Conservation (phyloP, 2,888 invertebrate genomes). For the Dexiosoma caninum region DNA sequence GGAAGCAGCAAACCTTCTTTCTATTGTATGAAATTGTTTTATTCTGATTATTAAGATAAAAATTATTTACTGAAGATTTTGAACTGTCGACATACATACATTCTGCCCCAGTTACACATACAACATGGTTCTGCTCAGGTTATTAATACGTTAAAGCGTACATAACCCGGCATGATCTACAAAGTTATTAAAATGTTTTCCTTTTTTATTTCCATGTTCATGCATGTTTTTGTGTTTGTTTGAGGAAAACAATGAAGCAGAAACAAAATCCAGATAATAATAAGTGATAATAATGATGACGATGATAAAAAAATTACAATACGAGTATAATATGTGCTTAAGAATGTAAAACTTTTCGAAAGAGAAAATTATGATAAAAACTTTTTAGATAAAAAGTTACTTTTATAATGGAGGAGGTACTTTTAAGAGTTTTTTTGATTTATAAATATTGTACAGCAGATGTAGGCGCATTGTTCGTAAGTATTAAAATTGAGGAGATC, state of each 20-base stretch:
- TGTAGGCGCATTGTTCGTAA: no score
- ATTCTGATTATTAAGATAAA: slow-evolving; percentile 45
- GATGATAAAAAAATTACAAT: slow-evolving; percentile 10
- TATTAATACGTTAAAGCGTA: background rate
- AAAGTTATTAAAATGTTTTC: slow-evolving; percentile 10
- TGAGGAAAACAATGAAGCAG: slow-evolving; percentile 11
- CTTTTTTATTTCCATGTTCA: background rate
- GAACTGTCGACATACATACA: slow-evolving; percentile 16
- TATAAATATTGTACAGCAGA: no score
- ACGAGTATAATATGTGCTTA: no score
- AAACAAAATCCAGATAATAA: slow-evolving; percentile 31
- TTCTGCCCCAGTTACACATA: background rate
- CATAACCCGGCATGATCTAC: background rate
- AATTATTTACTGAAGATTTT: slow-evolving; percentile 43
- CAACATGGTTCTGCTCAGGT: background rate
- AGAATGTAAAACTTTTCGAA: slow-evolving; percentile 14
- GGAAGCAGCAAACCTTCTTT: background rate
- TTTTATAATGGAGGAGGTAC: background rate
- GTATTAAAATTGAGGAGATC: no score
- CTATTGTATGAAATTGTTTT: slow-evolving; percentile 27
- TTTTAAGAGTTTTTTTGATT: background rate
- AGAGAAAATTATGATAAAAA: background rate
- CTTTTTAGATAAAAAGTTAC: background rate
- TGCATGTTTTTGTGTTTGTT: background rate
- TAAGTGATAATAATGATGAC: slow-evolving; percentile 32